These are phyloP conservation scores for Addax nasomaculatus DNA, from an alignment of 2,113 vertebrate species.

Conservation along the genomic window DNA sequence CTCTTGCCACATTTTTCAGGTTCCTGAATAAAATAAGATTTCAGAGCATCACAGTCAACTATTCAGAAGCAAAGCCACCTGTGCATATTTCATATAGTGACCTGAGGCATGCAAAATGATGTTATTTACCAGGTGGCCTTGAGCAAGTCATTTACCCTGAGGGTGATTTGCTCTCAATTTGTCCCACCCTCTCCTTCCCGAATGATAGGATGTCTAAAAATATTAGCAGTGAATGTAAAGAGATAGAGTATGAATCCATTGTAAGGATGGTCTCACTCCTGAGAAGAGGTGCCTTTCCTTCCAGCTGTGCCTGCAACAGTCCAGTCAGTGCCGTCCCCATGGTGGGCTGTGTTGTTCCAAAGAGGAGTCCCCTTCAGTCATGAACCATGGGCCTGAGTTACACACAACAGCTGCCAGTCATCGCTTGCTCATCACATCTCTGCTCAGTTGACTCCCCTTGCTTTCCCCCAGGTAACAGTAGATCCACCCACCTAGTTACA, in stretches of 20 bases:
- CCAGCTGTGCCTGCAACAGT: not conserved
- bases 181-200: not conserved
- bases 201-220: not conserved
- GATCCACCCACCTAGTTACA: no score
- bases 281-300: not conserved
- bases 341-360: not conserved
- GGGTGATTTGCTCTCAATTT: not conserved
- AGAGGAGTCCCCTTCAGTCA: not conserved
- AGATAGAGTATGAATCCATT: not conserved
- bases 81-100: not conserved
- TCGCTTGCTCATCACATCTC: not conserved
- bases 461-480: not conserved
- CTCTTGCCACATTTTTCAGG: not conserved
- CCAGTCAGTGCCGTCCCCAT: no score
- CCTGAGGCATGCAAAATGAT: not conserved
- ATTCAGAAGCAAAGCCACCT: not conserved
- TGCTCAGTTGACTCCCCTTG: not conserved
- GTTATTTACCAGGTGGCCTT: not conserved
- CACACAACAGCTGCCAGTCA: accelerated
- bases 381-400: not conserved
- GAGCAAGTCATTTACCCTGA: not conserved
- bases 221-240: not conserved
- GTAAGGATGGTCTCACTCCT: not conserved
- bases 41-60: not conserved
- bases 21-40: not conserved